A percentile compares a stretch with the other conserved stretches of the same genome.
Evolutionary conservation across 2,797 vertebrate species (phyloP).

Genomic region (Galaxias olidus): DNA sequence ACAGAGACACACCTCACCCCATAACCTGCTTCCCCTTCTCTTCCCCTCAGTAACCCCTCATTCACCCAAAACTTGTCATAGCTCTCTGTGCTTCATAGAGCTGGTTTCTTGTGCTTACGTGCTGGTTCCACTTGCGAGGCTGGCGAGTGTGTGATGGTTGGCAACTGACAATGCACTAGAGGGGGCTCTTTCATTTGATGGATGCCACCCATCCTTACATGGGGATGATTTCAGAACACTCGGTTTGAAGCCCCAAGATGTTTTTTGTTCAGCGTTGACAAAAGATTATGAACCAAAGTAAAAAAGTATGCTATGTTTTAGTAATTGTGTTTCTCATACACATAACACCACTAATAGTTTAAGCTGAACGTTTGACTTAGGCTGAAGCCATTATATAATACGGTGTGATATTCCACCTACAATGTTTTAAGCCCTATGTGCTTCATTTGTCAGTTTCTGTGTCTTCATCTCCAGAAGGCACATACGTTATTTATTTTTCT

Average conservation of each 20-base stretch:
- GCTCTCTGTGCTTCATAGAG: slow-evolving; percentile 14
- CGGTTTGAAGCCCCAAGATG: slow-evolving; percentile 24
- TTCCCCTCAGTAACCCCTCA: slow-evolving; percentile 26
- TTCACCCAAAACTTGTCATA: slow-evolving; percentile 34
- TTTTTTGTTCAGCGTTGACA: neutral
- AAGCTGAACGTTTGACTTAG: neutral
- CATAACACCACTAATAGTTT: neutral
- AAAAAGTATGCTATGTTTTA: neutral
- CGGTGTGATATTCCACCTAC: no score
- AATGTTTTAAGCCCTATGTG: no score
- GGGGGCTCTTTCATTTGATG: slow-evolving; percentile 47
- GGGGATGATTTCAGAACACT: slow-evolving; percentile 38
- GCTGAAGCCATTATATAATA: no score
- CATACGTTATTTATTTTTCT: slow-evolving; percentile 47
- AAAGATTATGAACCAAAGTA: neutral
- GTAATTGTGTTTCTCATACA: neutral
- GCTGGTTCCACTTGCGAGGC: slow-evolving; percentile 23
- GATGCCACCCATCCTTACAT: slow-evolving; percentile 10
- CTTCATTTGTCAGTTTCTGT: no score
- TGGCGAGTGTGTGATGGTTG: slow-evolving; percentile 3
- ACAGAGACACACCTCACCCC: slow-evolving; percentile 6
- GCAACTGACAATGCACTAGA: slow-evolving; percentile 37
- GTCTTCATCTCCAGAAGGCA: slow-evolving; percentile 35
- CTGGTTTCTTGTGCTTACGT: slow-evolving; percentile 45
- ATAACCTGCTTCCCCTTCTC: slow-evolving; percentile 4